Evolutionary conservation across 2,888 invertebrate genomes (phyloP), one percentile per base, ranked within the genome.

Genomic region (Zygaena filipendulae): DNA sequence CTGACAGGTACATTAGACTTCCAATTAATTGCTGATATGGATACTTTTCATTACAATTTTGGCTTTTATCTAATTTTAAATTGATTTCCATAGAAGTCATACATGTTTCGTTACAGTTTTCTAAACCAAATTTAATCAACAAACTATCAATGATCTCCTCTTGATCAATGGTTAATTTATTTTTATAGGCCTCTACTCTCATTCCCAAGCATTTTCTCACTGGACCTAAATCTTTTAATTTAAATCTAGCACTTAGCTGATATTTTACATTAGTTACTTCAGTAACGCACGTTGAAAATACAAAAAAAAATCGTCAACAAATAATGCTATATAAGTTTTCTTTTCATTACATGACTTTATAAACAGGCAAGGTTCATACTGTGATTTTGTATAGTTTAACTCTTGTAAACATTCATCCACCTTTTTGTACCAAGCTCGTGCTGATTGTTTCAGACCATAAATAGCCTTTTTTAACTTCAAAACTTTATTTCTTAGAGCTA

Each of bases 291-390:
- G n/a, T n/a, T n/a, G n/a, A n/a, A 23, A 25, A 35, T 34, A 37
- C 5, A 32, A 22, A 2, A 42, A 35, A 29, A 45, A 43, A 37
- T 45, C 44, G 36, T 47, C 45, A 4, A 44, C 45, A 43, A 32
- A 47, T 1, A 47, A 2, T 3, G 37, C 30, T 11, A 46, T 10
- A 16, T 40, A 18, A 2, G 27, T 33, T 34, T 40, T 48, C 4
- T 11, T 4, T 26, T 35, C 24, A 7, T 16, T 25, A 21, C 18
- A 7, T 7, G 13, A 13, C 26, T 47, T 46, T 21, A 25, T 28
- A 39, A 34, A 49, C 6, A 52, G 30, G 38, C 49, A 52, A 6
- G 42, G 47, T 27, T 49, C 47, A 25, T 24, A 32, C 21, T 38
- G 25, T 12, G 38, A 39, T n/a, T 30, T 45, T 5, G 14, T 21